Evolutionary conservation across 23 tunicate genomes (phyloP), one percentile per base, ranked within the genome.

Genomic region (Pegea sp.): DNA sequence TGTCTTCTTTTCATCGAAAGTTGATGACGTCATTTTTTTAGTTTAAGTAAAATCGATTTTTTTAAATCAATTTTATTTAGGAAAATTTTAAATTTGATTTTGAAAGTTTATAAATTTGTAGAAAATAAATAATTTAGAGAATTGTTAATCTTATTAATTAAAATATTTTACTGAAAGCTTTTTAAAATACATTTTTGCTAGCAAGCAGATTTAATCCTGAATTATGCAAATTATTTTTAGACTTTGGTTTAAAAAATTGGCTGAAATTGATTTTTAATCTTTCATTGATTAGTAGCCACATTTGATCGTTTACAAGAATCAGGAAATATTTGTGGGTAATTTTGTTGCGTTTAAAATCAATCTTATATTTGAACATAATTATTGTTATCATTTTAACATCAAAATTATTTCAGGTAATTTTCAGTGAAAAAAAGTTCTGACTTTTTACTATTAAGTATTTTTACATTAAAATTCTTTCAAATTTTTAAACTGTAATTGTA

Each of bases 51-150:
- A 16, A 11, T 13, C 19, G 13, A 51, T 51, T 51, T 16, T 18
- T 13, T 11, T 51, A 13, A 51, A 11, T 51, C 13, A 11, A 16
- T 16, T 51, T 11, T 11, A 13, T 20, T 51, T 8, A 51, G 19
- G 22, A 16, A 51, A 20, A 51, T 21, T 51, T 51, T 51, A 51
- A 51, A 51, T 11, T n/a, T 38, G 46, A 38, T 38, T 38, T 16
- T 16, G 16, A 38, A 38, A 38, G 16, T 38, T 38, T 38, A 16
- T 58, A 58, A 26, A 5, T n/a, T 31, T 5, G 22, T 32, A 5
- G 3, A 31, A 58, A 58, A 24, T 7, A 18, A 26, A 26, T 6
- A 50, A 23, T 50, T 38, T 11, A 8, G 46, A 38, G 46, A 38
- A 8, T 38, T 38, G 46, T 11, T 38, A 38, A 16, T 8, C 11